phyloP scores from a whole-genome alignment of 2,113 vertebrate genomes.

The Pitta sordida region DNA sequence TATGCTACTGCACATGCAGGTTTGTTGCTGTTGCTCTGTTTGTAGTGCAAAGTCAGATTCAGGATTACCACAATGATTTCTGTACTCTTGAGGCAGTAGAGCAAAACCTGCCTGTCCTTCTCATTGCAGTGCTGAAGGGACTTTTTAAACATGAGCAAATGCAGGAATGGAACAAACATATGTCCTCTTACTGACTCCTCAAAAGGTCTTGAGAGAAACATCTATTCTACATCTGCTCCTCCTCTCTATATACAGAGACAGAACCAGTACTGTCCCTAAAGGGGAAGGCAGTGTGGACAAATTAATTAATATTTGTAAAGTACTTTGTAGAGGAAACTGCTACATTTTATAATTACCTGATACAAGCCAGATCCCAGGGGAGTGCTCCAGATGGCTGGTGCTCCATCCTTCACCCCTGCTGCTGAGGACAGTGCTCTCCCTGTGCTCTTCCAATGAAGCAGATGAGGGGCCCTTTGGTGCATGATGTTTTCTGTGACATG shows the following conservation, averaged over 20 bases:
- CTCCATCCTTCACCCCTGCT: neutral
- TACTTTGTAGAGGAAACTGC: neutral
- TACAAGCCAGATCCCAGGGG: neutral
- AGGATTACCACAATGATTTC: rapidly evolving
- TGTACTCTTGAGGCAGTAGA: neutral
- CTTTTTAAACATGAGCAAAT: neutral
- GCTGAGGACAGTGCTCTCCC: neutral
- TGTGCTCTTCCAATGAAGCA: neutral
- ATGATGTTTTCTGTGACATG: neutral
- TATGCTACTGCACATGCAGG: neutral
- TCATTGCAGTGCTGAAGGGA: neutral
- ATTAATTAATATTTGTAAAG: slow-evolving; percentile 28
- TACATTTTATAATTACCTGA: neutral
- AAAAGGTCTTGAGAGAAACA: neutral
- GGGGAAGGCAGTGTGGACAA: neutral
- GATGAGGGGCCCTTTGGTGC: neutral
- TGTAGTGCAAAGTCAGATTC: neutral
- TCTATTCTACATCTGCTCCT: neutral
- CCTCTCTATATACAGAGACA: neutral
- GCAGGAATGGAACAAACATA: neutral
- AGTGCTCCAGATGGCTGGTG: neutral
- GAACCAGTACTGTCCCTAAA: neutral
- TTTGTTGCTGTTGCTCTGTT: neutral
- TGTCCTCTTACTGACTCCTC: neutral
- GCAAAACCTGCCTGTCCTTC: neutral